Base-by-base conservation (phyloP, 1,140 invertebrate genomes). In the Neodiprion fabricii region DNA sequence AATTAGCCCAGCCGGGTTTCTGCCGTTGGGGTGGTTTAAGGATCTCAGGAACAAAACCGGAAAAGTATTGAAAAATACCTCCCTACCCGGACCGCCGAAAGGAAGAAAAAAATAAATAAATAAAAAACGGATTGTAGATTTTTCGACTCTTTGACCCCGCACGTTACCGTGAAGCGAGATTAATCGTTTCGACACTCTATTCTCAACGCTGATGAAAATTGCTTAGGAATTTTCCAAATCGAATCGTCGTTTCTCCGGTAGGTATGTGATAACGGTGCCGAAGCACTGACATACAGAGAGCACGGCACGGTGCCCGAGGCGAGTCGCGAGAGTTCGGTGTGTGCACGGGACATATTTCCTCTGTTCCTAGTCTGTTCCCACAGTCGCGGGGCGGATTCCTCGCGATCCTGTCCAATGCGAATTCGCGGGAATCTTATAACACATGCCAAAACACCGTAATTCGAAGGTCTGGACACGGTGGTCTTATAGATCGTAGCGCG, bases 371-470 rank as follows among this genome's bases (percentile, higher is more conserved):
- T 78, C 71, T 81, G 86, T 87, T 87, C 86, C 86, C 86, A 87
- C 86, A 87, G 84, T 85, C 82, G 72, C 67, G 72, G 79, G 72
- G 81, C 78, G 83, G 85, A 88, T 88, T 87, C 86, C 85, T 80
- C 75, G 74, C 80, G 79, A 82, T 81, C 82, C 81, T 74, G 73
- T 77, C 75, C 78, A 61, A 61, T 61, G 53, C 77, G 76, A 77
- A 70, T 75, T 76, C 72, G 67, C 74, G 76, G 68, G 76, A 78
- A 79, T 81, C 81, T 83, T 86, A 83, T 85, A 88, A 88, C 86
- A 61, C 53, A 88, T 86, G 86, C 86, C 85, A 87, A 88, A 88
- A 87, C 85, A 85, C 79, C 86, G 86, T 88, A 87, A 87, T 86
- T 87, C 86, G 87, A 85, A 84, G 79, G 53, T 88, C 86, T 87